Base-by-base conservation (phyloP, 2,113 vertebrate species). In the Galbula dea region DNA sequence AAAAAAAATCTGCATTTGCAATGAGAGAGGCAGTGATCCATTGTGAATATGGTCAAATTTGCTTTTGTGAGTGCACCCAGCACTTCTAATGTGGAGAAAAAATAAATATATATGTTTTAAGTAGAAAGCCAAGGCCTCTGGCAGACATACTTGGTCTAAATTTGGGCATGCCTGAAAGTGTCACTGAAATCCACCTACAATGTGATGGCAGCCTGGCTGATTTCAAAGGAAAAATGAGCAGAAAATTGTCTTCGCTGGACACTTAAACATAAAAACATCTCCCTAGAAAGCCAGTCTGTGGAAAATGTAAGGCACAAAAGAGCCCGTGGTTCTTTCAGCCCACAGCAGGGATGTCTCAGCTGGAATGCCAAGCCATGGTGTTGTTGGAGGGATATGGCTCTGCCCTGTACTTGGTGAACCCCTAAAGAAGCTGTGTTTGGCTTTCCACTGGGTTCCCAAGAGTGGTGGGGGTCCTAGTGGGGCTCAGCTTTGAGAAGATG, bases 181-280 rank as follows among this genome's bases (percentile, higher is more conserved):
- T 79, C 63, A 41, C 52, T 91, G 82, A 91, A 69, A 55, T 83
- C 86, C 66, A 62, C 34, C 68, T 66, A 51, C 0, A 0, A 74
- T 4, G 57, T 74, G 83, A 88, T 88, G 86, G 76, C 91, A 95
- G 89, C 65, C 43, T 54, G 3, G 2, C 37, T 59, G 88, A 88
- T 88, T 88, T 92, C 63, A 46, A 51, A 83, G 83, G 77, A 74
- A 77, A 92, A 93, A 94, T 10, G 68, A 94, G 46, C 90, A 90
- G 91, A 74, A 83, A 83, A 34, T 46, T 54, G 59, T 34, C 43
- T 80, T 88, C 69, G 15, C 71, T 49, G 67, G 67, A 76, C 54
- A 68, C 24, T 20, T 82, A 2, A 1, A 9, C 17, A 9, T 41
- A 26, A 77, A 93, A 92, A 45, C 16, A 11, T 54, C 79, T 76